Evolutionary conservation across 1,140 invertebrate species (phyloP), one percentile per base, ranked within the genome.

Genomic region (Tribolium madens): DNA sequence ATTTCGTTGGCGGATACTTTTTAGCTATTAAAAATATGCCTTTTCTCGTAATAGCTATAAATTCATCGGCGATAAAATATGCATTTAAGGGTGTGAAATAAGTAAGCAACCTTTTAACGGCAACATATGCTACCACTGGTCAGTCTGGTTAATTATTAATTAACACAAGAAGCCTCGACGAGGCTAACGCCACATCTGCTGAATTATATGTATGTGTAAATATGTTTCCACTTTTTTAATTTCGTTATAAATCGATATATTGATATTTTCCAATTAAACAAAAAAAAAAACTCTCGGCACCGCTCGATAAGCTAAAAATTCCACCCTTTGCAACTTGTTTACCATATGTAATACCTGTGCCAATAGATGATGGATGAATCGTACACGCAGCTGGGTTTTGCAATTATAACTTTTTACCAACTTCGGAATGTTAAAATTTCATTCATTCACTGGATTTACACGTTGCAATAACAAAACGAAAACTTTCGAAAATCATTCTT

Each of bases 121-220:
- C 74, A 76, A 76, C 52, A 76, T 76, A 76, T 76, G 75, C 68
- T 69, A 50, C 68, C 50, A 53, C 60, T 71, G 75, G 75, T 76
- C 75, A 76, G 64, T 71, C 33, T 52, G 68, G 50, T 76, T 71
- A 76, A 76, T 76, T 76, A 57, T 76, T 76, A 70, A 76, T 76
- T 71, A 76, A 33, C 57, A 33, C 57, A 18, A 33, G 57, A 64
- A 64, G 57, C 57, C 57, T 64, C 26, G 5, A 64, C 53, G n/a
- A n/a, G n/a, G n/a, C n/a, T n/a, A 60, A 60, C 18, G 6, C 18
- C 53, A 26, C 52, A 64, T 31, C 57, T 64, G 57, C 57, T 33
- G 18, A 10, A 7, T n/a, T n/a, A n/a, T n/a, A n/a, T n/a, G n/a
- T n/a, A n/a, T 64, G 31, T 13, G 36, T 36, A 36, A 64, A 64